phyloP scores from a whole-genome alignment of 2,113 vertebrate genomes.

The Podarcis cretensis region DNA sequence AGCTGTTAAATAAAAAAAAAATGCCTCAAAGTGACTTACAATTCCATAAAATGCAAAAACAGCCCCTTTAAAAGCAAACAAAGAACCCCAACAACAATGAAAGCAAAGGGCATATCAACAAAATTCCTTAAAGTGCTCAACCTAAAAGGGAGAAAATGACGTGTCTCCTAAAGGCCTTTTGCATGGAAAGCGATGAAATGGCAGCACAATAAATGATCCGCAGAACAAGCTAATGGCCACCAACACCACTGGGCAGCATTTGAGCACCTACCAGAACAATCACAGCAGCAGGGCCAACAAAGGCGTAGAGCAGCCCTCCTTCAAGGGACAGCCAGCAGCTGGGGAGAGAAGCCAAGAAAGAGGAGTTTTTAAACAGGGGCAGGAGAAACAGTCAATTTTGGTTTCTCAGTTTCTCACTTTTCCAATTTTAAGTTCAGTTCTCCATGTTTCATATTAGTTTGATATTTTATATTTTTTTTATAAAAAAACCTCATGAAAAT shows the following conservation, averaged over 20 bases:
- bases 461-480: too few relatives aligned
- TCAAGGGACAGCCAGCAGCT: slow-evolving; percentile 97
- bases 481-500: too few relatives aligned
- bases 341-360: slow-evolving; percentile 20
- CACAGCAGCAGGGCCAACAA: slow-evolving; percentile 93
- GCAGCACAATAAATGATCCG: not conserved
- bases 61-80: not conserved
- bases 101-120: too few relatives aligned
- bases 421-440: too few relatives aligned
- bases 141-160: not conserved
- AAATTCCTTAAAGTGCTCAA: too few relatives aligned
- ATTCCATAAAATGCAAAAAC: not conserved
- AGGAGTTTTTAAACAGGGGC: not conserved
- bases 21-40: not conserved
- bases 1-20: not conserved
- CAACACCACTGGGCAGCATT: fast-evolving
- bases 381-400: too few relatives aligned
- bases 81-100: too few relatives aligned
- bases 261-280: slow-evolving; percentile 89
- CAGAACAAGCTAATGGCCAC: not conserved
- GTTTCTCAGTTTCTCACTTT: too few relatives aligned
- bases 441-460: too few relatives aligned
- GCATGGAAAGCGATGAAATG: not conserved
- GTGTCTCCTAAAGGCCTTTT: not conserved
- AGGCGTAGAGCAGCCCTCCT: slow-evolving; percentile 92